Evolutionary conservation across 2,888 invertebrate genomes (phyloP).

Genomic region (Zhuqinia jingwanae): DNA sequence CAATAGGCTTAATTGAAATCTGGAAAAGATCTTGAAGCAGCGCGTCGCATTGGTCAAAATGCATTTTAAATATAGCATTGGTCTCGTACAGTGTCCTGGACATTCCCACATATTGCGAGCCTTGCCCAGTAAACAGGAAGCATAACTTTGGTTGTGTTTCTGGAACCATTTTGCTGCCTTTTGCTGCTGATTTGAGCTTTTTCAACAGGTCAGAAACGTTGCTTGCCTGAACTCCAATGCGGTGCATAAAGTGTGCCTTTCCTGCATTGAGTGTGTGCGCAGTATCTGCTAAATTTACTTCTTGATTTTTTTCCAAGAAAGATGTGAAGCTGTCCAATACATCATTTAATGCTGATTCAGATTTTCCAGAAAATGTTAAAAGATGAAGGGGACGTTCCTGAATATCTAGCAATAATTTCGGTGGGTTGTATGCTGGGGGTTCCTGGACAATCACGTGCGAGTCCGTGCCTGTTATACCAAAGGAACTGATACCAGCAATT

Average conservation of each 20-base stretch:
- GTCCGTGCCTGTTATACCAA: conserved; percentile 70
- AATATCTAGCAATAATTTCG: conserved; percentile 29
- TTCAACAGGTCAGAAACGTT: conserved; percentile 32
- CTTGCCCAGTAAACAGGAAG: conserved; percentile 73
- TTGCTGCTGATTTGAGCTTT: conserved; percentile 39
- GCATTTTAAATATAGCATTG: conserved; percentile 55
- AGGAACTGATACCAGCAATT: conserved; percentile 60
- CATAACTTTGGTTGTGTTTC: conserved; percentile 49
- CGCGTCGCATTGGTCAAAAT: conserved; percentile 62
- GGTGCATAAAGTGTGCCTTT: conserved; percentile 64
- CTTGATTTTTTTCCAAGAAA: conserved; percentile 45
- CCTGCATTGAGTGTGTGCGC: conserved; percentile 61
- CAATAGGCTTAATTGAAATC: conserved; percentile 53
- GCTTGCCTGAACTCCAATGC: conserved; percentile 46
- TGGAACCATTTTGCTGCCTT: conserved; percentile 34
- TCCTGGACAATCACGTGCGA: conserved; percentile 72
- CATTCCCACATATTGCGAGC: conserved; percentile 70
- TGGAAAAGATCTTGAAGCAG: conserved; percentile 42
- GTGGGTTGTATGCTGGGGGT: conserved; percentile 46
- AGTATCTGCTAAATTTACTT: conserved; percentile 58
- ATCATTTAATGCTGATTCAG: conserved; percentile 58
- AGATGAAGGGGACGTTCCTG: conserved; percentile 60
- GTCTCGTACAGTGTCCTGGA: conserved; percentile 58
- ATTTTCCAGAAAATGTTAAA: conserved; percentile 69
- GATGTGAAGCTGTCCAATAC: conserved; percentile 44